These are phyloP conservation scores for Drosophila lacertosa DNA, from an alignment of 1,140 invertebrate species.

Conservation along the genomic window DNA sequence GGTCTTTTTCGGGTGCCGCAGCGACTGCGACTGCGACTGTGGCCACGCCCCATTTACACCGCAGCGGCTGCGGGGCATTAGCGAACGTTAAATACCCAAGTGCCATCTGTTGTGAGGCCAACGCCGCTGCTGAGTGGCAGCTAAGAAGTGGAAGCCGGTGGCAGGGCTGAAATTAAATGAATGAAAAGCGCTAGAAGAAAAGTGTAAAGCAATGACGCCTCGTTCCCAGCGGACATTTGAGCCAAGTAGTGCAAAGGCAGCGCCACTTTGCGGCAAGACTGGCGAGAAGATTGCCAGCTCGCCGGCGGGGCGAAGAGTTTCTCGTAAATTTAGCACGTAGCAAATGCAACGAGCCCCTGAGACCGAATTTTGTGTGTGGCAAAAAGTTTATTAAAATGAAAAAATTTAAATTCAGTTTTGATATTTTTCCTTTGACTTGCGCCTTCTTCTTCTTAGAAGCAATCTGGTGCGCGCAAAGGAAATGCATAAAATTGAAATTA, in stretches of 20 bases:
- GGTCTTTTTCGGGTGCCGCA: slow-evolving; percentile 43
- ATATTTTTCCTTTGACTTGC: slow-evolving; percentile 56
- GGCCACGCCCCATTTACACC: slow-evolving; percentile 74
- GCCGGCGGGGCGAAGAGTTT: background rate
- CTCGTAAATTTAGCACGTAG: slow-evolving; percentile 26
- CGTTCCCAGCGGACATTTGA: slow-evolving; percentile 61
- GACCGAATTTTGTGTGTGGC: slow-evolving; percentile 20
- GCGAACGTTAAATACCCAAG: slow-evolving; percentile 81
- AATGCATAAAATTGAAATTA: slow-evolving; percentile 81
- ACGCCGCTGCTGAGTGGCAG: slow-evolving; percentile 21
- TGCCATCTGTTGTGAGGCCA: slow-evolving; percentile 57
- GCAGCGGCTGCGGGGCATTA: slow-evolving; percentile 70
- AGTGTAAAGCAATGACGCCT: slow-evolving; percentile 82
- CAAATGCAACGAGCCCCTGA: slow-evolving; percentile 26
- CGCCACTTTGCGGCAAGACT: slow-evolving; percentile 66
- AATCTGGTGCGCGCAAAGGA: slow-evolving; percentile 57
- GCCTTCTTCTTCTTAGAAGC: slow-evolving; percentile 49
- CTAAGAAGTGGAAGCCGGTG: slow-evolving; percentile 28
- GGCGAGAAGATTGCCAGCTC: no score
- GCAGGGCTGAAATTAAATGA: slow-evolving; percentile 70
- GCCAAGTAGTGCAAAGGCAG: slow-evolving; percentile 40
- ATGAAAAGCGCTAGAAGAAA: slow-evolving; percentile 78
- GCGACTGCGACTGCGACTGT: slow-evolving; percentile 22
- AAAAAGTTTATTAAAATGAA: slow-evolving; percentile 82
- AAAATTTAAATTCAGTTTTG: slow-evolving; percentile 78